Evolutionary conservation across 2,797 vertebrate species (phyloP), one percentile per base, ranked within the genome.

Genomic region (Steatocranus sp.): DNA sequence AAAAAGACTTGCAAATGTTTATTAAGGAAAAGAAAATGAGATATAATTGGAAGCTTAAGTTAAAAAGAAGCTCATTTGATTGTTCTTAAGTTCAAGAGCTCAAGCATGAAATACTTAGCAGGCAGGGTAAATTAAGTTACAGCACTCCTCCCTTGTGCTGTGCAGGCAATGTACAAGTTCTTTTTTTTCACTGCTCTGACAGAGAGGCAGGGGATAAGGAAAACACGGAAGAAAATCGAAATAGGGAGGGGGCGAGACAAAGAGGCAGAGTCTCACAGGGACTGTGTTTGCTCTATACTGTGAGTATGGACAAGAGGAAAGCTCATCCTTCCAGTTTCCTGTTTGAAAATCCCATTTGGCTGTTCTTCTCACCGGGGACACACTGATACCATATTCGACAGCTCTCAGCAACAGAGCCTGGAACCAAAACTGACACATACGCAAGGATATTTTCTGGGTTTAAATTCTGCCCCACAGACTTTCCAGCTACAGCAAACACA

Each of bases 241-340:
- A 27, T 12, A 20, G 53, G 34, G 32, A 5, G 15, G 30, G 61
- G 23, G 63, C 5, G 6, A 68, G 18, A 74, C 3, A 85, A 43
- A 83, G 17, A 78, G 36, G 51, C 15, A 11, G 27, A 80, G 75
- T 88, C 84, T 88, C 86, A 51, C 61, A 70, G 87, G 87, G 79
- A 81, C 74, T 81, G 53, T 68, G 84, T 83, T 81, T 76, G 75
- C 46, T 61, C 32, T 75, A 11, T 36, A 53, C 79, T 84, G 18
- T 48, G 74, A 83, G 76, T 88, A 83, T 81, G 73, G 84, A 91
- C 85, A 83, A 83, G 79, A 88, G n/a, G 53, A 73, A 84, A 83
- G 43, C 70, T 85, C 82, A 84, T 93, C 78, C 76, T 83, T 79
- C 66, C 77, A 58, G 91, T 78, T 94, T 93, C 87, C 90, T 89